These are phyloP conservation scores for Sebastes oblongus DNA, from an alignment of 2,797 vertebrate species.

Conservation along the genomic window DNA sequence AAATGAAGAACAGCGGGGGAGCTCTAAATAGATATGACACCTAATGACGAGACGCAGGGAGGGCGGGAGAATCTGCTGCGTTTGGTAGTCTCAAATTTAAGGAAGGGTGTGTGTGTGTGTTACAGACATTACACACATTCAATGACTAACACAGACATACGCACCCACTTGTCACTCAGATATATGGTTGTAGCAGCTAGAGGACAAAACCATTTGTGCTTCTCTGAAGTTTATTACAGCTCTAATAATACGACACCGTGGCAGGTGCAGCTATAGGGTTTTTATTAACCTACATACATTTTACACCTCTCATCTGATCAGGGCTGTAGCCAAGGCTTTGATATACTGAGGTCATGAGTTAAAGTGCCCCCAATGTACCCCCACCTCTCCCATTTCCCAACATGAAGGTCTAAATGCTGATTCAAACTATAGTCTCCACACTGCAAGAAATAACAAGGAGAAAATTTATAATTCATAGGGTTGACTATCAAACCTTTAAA, in stretches of 20 bases:
- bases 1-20: slow-evolving; percentile 55
- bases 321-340: background rate
- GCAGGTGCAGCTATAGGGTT: background rate
- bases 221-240: background rate
- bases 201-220: slow-evolving; percentile 18
- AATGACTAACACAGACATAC: slow-evolving; percentile 21
- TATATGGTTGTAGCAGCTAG: background rate
- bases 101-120: slow-evolving; percentile 25
- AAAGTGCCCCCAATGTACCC: no score
- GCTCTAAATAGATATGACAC: slow-evolving; percentile 79
- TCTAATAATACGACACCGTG: background rate
- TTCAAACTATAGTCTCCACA: background rate
- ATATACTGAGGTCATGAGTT: background rate
- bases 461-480: background rate
- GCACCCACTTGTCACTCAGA: slow-evolving; percentile 19
- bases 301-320: background rate
- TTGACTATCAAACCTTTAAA: background rate
- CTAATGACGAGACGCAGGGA: slow-evolving; percentile 52
- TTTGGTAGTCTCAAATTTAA: slow-evolving; percentile 70
- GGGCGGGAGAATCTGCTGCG: slow-evolving; percentile 61
- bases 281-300: background rate
- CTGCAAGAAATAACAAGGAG: background rate
- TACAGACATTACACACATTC: slow-evolving; percentile 38
- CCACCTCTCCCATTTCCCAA: background rate
- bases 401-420: background rate